Conservation (phyloP, 1,140 invertebrate genomes). For the Aleiodes sp. region DNA sequence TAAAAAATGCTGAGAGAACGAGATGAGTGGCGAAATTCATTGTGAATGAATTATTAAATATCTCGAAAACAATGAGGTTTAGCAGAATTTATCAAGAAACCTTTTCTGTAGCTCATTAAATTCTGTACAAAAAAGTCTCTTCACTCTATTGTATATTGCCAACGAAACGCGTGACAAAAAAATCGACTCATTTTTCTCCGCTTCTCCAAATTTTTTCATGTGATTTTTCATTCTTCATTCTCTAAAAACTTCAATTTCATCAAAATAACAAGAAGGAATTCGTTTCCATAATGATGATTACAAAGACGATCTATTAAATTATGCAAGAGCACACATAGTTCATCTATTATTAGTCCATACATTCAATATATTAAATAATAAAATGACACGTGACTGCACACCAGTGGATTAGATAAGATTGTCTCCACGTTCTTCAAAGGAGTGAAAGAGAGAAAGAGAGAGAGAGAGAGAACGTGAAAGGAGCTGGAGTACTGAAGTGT, state of each 20-base stretch:
- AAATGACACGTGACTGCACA: conserved; percentile 18
- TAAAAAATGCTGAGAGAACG: conserved; percentile 20
- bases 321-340: background rate
- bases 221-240: background rate
- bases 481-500: background rate
- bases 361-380: conserved; percentile 15
- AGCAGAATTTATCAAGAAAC: no score
- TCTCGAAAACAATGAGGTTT: no score
- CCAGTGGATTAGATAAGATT: conserved; percentile 7
- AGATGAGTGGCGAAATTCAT: background rate
- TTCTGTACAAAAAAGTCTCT: no score
- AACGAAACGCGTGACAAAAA: no score
- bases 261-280: no score
- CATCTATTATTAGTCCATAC: background rate
- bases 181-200: no score
- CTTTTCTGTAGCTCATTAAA: no score
- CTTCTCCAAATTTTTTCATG: no score
- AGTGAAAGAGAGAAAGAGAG: background rate
- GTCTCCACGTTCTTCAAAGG: background rate
- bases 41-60: no score
- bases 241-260: background rate
- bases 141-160: no score
- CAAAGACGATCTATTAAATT: background rate
- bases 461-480: background rate
- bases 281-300: background rate